Conservation (phyloP, 2,113 vertebrate species). For the Pterophyllum scalare region DNA sequence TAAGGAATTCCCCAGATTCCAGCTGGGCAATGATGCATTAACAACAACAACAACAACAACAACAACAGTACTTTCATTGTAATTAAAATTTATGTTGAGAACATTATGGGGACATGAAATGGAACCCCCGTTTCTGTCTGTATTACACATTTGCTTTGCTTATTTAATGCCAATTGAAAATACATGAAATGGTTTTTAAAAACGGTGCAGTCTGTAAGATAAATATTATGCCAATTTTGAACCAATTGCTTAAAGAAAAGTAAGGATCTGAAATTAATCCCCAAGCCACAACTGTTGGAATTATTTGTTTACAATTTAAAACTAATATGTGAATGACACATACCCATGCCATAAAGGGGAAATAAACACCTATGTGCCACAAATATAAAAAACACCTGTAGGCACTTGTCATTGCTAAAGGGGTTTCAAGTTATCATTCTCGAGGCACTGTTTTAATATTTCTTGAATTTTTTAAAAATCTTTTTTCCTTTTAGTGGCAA, state of each 20-base stretch:
- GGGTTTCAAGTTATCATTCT: background rate
- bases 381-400: background rate
- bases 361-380: background rate
- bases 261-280: background rate
- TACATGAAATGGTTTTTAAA: no score
- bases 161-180: background rate
- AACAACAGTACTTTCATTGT: no score
- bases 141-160: background rate
- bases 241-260: no score
- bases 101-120: background rate
- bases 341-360: background rate
- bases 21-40: no score
- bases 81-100: no score
- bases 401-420: background rate
- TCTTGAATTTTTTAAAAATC: background rate
- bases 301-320: background rate
- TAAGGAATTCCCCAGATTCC: no score
- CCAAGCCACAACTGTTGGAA: background rate
- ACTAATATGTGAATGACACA: background rate
- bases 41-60: no score
- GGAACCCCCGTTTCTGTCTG: background rate
- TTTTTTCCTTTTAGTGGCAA: constrained; percentile 85
- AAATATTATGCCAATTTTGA: no score
- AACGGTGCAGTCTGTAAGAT: no score
- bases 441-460: background rate